Conservation (phyloP, 2,113 vertebrate species). For the Chaetops frenatus region DNA sequence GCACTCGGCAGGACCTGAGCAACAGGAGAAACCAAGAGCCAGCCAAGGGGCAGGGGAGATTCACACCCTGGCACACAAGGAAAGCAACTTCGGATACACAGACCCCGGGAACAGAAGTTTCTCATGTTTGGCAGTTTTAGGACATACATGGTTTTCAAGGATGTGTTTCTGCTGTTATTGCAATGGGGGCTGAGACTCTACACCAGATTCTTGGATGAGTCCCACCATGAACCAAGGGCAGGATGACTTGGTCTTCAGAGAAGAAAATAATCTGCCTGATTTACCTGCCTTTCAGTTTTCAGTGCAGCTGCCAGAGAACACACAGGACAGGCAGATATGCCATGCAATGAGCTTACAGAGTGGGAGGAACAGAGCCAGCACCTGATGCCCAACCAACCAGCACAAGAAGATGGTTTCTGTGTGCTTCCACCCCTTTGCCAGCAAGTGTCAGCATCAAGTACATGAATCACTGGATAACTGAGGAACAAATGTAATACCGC, state of each 20-base stretch:
- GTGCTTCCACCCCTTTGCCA: background rate
- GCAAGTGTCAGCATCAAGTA: background rate
- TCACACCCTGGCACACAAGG: background rate
- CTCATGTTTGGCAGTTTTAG: background rate
- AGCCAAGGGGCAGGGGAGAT: fast-evolving
- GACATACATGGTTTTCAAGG: fast-evolving
- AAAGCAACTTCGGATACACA: fast-evolving
- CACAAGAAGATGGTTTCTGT: background rate
- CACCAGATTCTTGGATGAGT: background rate
- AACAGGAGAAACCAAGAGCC: too few species aligned
- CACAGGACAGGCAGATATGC: fast-evolving
- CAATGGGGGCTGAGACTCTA: background rate
- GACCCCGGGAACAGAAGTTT: background rate
- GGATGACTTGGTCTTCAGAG: background rate
- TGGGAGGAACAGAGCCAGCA: background rate
- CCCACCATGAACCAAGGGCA: background rate
- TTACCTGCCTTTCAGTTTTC: background rate
- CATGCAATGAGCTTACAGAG: fast-evolving
- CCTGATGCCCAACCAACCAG: background rate
- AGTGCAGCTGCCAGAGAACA: background rate
- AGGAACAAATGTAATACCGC: background rate
- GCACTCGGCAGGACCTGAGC: background rate
- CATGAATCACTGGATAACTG: fast-evolving
- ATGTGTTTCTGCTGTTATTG: background rate
- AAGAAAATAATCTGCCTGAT: background rate